These are phyloP conservation scores for Andrena bicolor DNA, from an alignment of 2,888 invertebrate species.

Conservation along the genomic window DNA sequence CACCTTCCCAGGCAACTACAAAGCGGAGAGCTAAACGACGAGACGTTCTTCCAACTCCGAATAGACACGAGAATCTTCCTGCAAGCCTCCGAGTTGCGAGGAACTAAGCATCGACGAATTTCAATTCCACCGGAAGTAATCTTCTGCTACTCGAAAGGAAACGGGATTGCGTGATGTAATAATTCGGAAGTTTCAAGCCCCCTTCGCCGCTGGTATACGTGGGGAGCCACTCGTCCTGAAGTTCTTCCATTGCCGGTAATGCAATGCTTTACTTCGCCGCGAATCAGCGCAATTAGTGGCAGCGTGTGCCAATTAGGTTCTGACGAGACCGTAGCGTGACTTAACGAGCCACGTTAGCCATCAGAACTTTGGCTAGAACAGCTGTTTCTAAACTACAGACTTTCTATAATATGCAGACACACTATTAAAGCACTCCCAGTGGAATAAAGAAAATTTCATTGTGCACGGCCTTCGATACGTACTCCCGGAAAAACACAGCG, in stretches of 20 bases:
- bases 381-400: too few relatives aligned
- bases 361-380: too few relatives aligned
- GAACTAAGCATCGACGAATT: slow-evolving; percentile 18
- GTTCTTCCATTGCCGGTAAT: slow-evolving; percentile 53
- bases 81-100: neutral
- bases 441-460: neutral
- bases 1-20: neutral
- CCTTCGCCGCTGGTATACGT: neutral
- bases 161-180: slow-evolving; percentile 9
- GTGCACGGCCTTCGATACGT: neutral
- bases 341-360: slow-evolving; percentile 27
- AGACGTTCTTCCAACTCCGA: neutral
- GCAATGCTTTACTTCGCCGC: slow-evolving; percentile 62
- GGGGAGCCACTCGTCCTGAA: slow-evolving; percentile 18
- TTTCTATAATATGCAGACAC: too few relatives aligned
- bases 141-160: neutral
- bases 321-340: slow-evolving; percentile 33
- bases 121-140: slow-evolving; percentile 18
- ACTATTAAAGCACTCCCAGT: too few relatives aligned
- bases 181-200: slow-evolving; percentile 24
- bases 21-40: neutral
- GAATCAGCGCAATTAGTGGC: slow-evolving; percentile 64
- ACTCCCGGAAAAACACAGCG: neutral
- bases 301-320: slow-evolving; percentile 63
- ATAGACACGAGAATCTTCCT: neutral